Conservation (phyloP, 2,113 vertebrate species). For the Terrapene triunguis region DNA sequence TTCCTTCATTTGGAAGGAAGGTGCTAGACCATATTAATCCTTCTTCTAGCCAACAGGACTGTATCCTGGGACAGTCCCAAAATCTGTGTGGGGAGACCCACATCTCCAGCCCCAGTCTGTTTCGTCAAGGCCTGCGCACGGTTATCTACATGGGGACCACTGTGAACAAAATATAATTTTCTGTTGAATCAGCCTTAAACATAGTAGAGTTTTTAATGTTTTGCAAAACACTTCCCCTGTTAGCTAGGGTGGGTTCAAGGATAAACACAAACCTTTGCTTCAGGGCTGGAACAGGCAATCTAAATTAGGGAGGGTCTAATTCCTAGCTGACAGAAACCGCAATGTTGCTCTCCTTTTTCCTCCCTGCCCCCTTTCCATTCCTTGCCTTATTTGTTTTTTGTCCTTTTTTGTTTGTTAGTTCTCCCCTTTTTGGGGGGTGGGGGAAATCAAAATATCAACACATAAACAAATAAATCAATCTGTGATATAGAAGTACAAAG, state of each 20-base stretch:
- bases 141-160: neutral
- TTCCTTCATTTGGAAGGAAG: neutral
- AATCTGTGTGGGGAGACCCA: neutral
- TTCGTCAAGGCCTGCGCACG: neutral
- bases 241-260: neutral
- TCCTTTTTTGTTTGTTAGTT: neutral
- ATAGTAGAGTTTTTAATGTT: neutral
- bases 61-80: neutral
- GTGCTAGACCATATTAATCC: neutral
- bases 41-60: neutral
- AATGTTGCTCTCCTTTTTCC: neutral
- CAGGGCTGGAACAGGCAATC: neutral
- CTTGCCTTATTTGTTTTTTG: neutral
- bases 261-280: neutral
- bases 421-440: neutral
- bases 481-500: neutral
- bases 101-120: neutral
- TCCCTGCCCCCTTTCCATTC: neutral
- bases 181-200: neutral
- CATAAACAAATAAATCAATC: neutral
- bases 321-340: neutral
- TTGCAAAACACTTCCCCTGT: neutral
- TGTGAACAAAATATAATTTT: neutral
- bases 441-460: neutral
- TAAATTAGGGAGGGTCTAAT: neutral